These are phyloP conservation scores for Rhaphigaster nebulosa DNA, from an alignment of 2,888 invertebrate genomes.

Conservation along the genomic window DNA sequence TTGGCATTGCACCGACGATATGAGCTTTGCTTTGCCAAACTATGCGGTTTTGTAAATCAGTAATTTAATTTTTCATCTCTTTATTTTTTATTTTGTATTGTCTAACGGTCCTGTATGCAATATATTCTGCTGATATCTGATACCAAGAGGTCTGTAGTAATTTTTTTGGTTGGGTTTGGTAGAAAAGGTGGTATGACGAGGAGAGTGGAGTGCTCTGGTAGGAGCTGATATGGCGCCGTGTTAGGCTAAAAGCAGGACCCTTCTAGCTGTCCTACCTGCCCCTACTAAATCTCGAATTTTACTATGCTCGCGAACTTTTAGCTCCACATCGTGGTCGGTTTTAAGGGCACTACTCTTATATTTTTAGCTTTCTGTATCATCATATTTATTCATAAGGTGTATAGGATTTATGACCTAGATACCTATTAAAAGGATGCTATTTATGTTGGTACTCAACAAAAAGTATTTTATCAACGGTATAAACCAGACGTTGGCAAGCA, in stretches of 20 bases:
- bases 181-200: not conserved
- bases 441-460: too few species aligned
- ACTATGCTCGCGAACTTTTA: not conserved
- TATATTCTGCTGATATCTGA: too few species aligned
- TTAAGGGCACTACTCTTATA: not conserved
- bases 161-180: not conserved
- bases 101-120: too few species aligned
- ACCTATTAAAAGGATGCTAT: too few species aligned
- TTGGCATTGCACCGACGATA: too few species aligned
- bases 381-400: not conserved
- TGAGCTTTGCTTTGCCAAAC: too few species aligned
- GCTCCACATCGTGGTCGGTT: not conserved
- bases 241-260: constrained; percentile 14
- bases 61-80: too few species aligned
- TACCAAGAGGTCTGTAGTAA: not conserved
- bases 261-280: not conserved
- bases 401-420: too few species aligned
- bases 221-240: not conserved
- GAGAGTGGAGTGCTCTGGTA: not conserved
- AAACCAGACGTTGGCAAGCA: too few species aligned
- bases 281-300: not conserved
- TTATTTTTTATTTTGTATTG: too few species aligned
- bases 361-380: not conserved
- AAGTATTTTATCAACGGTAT: too few species aligned
- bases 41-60: too few species aligned